Base-by-base conservation (phyloP, 92 coral and sea anemone species). In the Plumapathes pennacea region DNA sequence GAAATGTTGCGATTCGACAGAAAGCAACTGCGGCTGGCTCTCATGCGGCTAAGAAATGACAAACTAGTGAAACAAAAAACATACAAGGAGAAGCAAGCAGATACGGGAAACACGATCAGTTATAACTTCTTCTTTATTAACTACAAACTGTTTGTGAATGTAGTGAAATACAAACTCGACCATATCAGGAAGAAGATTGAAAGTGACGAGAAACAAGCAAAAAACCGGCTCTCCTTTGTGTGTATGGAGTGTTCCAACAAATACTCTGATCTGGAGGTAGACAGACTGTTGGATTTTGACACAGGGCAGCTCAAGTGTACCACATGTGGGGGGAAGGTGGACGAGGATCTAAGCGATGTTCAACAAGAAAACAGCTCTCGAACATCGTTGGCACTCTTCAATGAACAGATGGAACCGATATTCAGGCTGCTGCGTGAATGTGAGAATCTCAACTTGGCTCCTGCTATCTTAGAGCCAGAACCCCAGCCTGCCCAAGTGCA, bases 141-240 rank as follows among this genome's bases (percentile, higher is more conserved):
- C 80, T 88, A 88, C 62, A 92, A 92, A 58, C 72, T 92, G 4
- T 92, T 92, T 70, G 98, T 92, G 1, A 92, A 92, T 57, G 98
- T 92, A 18, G 94, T 92, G 12, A 92, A 90, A 38, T 92, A 92
- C 49, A 92, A 92, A 54, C 82, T 92, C 0, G 94, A 88, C 62
- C 98, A 92, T 40, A 85, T 92, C 22, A 57, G 98, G 33, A 92
- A 92, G 70, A 92, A 92, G 54, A 92, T 92, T 23, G 98, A 92
- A 73, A 89, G 96, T 60, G 98, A 92, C 37, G 98, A 92, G 54
- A 80, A 89, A 23, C 96, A 84, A 54, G 98, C 98, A 5, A 92
- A 85, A 21, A 92, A 92, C 62, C 81, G 98, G 25, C 98, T 96
- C 0, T 92, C 98, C 0, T 92, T 92, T 77, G 61, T 92, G 25